Evolutionary conservation across 1,140 invertebrate species (phyloP).

Genomic region (Manduca sexta): DNA sequence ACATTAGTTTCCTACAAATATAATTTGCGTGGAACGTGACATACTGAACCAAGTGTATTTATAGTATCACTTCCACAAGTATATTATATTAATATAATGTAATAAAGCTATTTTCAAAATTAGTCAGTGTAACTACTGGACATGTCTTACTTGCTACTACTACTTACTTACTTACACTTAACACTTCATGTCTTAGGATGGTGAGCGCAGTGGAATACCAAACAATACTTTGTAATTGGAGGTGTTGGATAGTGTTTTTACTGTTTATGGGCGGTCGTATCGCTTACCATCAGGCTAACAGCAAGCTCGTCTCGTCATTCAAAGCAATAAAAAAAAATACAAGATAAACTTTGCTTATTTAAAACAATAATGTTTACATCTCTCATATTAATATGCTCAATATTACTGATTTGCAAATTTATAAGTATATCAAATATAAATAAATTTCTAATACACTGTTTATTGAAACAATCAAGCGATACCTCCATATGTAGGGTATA

Average conservation of each 20-base stretch:
- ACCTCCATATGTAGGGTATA: conserved; percentile 1
- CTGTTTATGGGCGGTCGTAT: no score
- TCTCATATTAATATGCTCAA: no score
- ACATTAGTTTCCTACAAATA: no score
- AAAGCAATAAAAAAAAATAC: background rate
- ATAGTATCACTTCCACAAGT: background rate
- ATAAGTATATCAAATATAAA: background rate
- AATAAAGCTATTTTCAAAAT: background rate
- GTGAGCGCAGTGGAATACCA: no score
- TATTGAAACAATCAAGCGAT: conserved; percentile 16
- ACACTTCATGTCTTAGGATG: no score
- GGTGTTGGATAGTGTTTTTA: no score
- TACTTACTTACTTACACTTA: background rate
- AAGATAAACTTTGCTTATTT: background rate
- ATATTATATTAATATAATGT: background rate
- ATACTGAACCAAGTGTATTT: background rate
- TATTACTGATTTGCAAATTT: background rate
- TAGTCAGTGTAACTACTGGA: no score
- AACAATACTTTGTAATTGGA: no score
- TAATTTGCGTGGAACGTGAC: background rate
- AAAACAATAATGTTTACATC: background rate
- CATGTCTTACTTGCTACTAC: background rate
- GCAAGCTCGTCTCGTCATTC: no score
- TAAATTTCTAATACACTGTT: conserved; percentile 7
- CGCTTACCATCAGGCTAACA: no score